Percentiles rank a stretch among this genome's conserved stretches.
Evolutionary conservation across 2,113 vertebrate genomes (phyloP).

Genomic region (Marmota flaviventris): DNA sequence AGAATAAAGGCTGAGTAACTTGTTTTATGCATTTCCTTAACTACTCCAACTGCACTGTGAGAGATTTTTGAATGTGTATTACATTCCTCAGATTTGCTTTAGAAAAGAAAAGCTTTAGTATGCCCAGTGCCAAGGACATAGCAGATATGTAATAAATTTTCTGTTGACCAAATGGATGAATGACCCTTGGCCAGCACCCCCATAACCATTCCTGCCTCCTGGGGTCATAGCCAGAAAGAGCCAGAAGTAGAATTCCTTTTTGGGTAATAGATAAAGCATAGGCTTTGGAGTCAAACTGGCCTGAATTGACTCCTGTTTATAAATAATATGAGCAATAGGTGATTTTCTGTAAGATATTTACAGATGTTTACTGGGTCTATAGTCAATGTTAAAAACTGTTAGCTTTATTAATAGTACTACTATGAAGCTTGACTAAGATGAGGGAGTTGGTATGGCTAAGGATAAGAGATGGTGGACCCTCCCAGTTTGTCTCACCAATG

Average conservation of each 20-base stretch:
- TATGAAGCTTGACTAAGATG: background rate
- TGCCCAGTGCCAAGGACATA: background rate
- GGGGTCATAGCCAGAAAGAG: background rate
- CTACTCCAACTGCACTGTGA: background rate
- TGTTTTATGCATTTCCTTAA: background rate
- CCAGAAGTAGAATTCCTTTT: background rate
- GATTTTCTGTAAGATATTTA: background rate
- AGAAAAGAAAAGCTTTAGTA: background rate
- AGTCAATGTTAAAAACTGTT: background rate
- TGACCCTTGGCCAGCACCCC: background rate
- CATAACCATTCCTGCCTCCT: background rate
- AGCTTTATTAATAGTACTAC: background rate
- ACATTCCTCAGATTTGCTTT: background rate
- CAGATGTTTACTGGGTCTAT: background rate
- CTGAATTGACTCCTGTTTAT: background rate
- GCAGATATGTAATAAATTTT: background rate
- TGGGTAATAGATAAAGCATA: background rate
- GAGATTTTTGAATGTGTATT: background rate
- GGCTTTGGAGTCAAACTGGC: background rate
- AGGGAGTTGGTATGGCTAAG: background rate
- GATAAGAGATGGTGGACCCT: background rate
- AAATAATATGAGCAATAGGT: background rate
- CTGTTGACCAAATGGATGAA: background rate
- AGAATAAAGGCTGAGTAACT: background rate
- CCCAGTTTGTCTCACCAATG: background rate